Evolutionary conservation across 2,797 vertebrate genomes (phyloP), one percentile per base, ranked within the genome.

Genomic region (Salarias fasciatus): DNA sequence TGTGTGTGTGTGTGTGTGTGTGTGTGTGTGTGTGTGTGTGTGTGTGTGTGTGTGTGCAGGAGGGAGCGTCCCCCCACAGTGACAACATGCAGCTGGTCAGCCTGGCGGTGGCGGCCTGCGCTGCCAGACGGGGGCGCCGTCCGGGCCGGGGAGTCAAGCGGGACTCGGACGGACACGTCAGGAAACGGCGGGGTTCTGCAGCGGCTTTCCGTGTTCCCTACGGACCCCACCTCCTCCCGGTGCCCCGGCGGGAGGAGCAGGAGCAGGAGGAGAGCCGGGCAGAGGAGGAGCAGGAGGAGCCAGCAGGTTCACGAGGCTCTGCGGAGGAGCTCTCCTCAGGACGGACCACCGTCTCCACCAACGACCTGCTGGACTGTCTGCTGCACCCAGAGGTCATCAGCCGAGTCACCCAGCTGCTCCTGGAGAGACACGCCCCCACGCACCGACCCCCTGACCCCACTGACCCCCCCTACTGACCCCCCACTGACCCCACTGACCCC

Each of bases 281-380:
- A 50, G n/a, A 57, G 14, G n/a, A n/a, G n/a, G n/a, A n/a, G n/a
- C n/a, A n/a, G n/a, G n/a, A n/a, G n/a, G n/a, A n/a, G n/a, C n/a
- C n/a, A n/a, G n/a, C n/a, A n/a, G 14, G 50, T 62, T 35, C 77
- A 58, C 11, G 58, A 1, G 18, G 10, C 9, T 3, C 42, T 36
- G n/a, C 74, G 46, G 75, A 61, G 3, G 45, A 46, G 12, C 5
- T n/a, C 11, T 11, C 28, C 6, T 36, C 67, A 36, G 76, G 54
- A 29, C 66, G 51, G 18, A 48, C 61, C 24, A 44, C 55, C 3
- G 65, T 98, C 75, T 95, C 93, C 50, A 98, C 95, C 47, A 94
- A 98, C 48, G 94, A 97, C 75, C 82, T 99, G 78, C 77, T 99
- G 6, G 95, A 96, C 77, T 97, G 95, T 74, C 86, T 98, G 82